Percentiles rank a stretch among this genome's conserved stretches.
Evolutionary conservation across 2,888 invertebrate species (phyloP).

Genomic region (Clanis bilineata): DNA sequence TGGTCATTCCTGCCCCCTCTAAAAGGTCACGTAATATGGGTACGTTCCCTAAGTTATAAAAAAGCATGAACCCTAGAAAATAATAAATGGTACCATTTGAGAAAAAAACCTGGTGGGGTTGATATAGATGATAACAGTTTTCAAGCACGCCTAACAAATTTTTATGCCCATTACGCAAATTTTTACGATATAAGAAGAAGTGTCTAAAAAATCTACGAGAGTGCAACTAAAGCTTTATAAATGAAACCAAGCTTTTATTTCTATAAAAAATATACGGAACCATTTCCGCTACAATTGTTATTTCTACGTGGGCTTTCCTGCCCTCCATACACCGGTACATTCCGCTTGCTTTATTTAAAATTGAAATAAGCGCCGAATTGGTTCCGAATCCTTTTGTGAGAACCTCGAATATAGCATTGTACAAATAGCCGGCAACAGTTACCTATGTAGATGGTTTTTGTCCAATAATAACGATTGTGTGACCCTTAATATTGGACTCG

Average conservation of each 20-base stretch:
- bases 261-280: background rate
- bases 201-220: background rate
- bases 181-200: too few relatives aligned
- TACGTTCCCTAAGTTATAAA: too few relatives aligned
- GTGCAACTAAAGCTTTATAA: too few relatives aligned
- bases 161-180: too few relatives aligned
- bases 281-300: background rate
- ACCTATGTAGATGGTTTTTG: slow-evolving; percentile 12
- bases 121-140: too few relatives aligned
- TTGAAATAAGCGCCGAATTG: slow-evolving; percentile 21
- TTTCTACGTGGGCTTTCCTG: background rate
- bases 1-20: too few relatives aligned
- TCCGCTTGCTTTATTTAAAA: slow-evolving; percentile 20
- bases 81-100: too few relatives aligned
- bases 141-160: too few relatives aligned
- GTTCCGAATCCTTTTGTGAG: slow-evolving; percentile 17
- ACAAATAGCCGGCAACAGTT: slow-evolving; percentile 17
- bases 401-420: slow-evolving; percentile 12
- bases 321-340: background rate
- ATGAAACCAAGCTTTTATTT: background rate
- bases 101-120: too few relatives aligned
- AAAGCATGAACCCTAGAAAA: too few relatives aligned
- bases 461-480: slow-evolving; percentile 16
- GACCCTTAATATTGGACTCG: slow-evolving; percentile 9
- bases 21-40: too few relatives aligned